phyloP scores from a whole-genome alignment of 2,888 invertebrate genomes.

The Campoplex nolae region DNA sequence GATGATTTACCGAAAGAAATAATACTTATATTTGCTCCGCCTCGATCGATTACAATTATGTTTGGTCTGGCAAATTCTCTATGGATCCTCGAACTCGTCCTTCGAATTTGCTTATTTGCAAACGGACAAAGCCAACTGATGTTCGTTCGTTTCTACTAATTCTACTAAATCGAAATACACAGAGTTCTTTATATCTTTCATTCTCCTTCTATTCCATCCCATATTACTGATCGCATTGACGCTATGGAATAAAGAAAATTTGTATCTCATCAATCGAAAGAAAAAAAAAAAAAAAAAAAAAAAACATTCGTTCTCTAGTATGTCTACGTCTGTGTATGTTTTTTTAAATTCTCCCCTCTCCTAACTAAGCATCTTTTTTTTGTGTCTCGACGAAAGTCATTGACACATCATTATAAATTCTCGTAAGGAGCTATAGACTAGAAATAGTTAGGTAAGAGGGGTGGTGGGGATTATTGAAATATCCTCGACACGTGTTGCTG shows the following conservation, averaged over 20 bases:
- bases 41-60: slow-evolving; percentile 27
- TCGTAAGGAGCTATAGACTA: slow-evolving; percentile 32
- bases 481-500: slow-evolving; percentile 66
- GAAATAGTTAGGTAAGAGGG: slow-evolving; percentile 39
- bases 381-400: slow-evolving; percentile 51
- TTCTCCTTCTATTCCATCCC: background rate
- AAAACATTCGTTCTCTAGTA: background rate
- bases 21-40: slow-evolving; percentile 8
- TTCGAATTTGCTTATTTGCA: slow-evolving; percentile 67
- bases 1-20: slow-evolving; percentile 4
- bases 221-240: slow-evolving; percentile 11
- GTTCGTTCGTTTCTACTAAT: slow-evolving; percentile 69
- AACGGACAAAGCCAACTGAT: slow-evolving; percentile 65
- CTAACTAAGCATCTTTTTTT: slow-evolving; percentile 20
- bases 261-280: slow-evolving; percentile 15
- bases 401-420: slow-evolving; percentile 58
- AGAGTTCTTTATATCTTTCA: slow-evolving; percentile 14
- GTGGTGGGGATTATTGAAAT: slow-evolving; percentile 31
- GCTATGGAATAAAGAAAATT: slow-evolving; percentile 45
- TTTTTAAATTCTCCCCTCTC: slow-evolving; percentile 2
- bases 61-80: slow-evolving; percentile 54
- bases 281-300: slow-evolving; percentile 23
- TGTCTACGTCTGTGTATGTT: background rate
- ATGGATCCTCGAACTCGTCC: slow-evolving; percentile 69
- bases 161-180: background rate